These are phyloP conservation scores for Megathymus violae DNA, from an alignment of 1,140 invertebrate genomes.

Conservation along the genomic window DNA sequence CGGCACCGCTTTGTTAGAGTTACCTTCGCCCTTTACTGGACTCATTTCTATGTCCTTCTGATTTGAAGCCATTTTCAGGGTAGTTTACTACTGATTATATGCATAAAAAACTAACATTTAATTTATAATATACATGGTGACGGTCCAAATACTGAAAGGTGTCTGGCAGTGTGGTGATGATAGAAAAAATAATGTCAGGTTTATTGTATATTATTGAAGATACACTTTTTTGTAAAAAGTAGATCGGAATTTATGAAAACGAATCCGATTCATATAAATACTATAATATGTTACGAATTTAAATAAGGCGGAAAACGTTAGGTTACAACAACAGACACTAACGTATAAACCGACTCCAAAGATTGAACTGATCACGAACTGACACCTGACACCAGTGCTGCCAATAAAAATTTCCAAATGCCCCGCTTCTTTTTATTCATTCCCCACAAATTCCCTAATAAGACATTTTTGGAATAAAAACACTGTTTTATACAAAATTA, in stretches of 20 bases:
- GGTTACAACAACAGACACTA: background rate
- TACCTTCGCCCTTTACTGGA: slow-evolving; percentile 55
- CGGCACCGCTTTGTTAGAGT: slow-evolving; percentile 46
- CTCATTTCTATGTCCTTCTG: slow-evolving; percentile 76
- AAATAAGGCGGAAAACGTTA: slow-evolving; percentile 33
- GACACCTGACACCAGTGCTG: too few species aligned
- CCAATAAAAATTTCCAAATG: too few species aligned
- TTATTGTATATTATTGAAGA: background rate
- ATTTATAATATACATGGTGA: slow-evolving; percentile 45
- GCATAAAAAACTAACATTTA: slow-evolving; percentile 35
- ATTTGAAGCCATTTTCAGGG: slow-evolving; percentile 58
- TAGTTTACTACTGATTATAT: background rate
- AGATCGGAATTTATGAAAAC: background rate
- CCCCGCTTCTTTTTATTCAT: too few species aligned
- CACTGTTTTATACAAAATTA: too few species aligned
- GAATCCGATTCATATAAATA: slow-evolving; percentile 7
- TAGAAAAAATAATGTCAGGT: too few species aligned
- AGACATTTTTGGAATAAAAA: too few species aligned
- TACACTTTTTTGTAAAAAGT: background rate
- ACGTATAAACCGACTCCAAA: background rate
- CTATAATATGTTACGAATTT: slow-evolving; percentile 24
- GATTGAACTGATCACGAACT: too few species aligned
- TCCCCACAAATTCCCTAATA: too few species aligned
- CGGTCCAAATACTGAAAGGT: background rate
- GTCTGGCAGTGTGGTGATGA: too few species aligned